Base-by-base conservation (phyloP, 2,797 vertebrate species). In the Cynodonichthys magdalenae region DNA sequence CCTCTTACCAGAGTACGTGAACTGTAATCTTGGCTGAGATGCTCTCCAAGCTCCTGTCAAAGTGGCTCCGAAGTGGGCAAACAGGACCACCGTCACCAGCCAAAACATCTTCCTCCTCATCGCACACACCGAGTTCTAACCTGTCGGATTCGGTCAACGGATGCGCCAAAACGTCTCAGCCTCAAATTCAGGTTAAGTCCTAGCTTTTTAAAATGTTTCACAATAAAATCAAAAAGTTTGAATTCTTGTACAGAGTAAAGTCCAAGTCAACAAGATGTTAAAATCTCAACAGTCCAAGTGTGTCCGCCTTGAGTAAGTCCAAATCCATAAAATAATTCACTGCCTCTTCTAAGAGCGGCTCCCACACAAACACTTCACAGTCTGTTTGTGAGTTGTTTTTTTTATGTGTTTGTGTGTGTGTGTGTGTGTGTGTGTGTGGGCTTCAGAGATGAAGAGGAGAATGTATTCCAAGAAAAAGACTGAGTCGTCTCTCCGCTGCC, bases 21-120 rank as follows among this genome's bases (percentile, higher is more conserved):
- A 92, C 88, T 93, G 92, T 28, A 94, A 89, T 55, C 93, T 88
- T 45, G 94, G 93, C 48, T 94, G 92, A 77, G 92, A 92, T 63
- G 93, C 80, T 89, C 82, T 92, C 93, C 93, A 93, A 4, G 91
- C 91, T 42, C 79, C 84, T 0, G 83, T 82, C 28, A 86, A 50
- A 69, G 66, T 74, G 69, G 67, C 41, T 54, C 71, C 81, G n/a
- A 93, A 66, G 75, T 79, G 85, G 79, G 66, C 69, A 0, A 89
- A 59, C 61, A 92, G 76, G 48, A 89, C 71, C 18, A 68, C 59
- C 29, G 70, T 81, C 60, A 85, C 48, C 15, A 52, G 69, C 75
- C 77, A 71, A 11, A 28, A 66, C 89, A 89, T 88, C 79, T 55
- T 83, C 66, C 66, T 79, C 60, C 42, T 67, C 49, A 48, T 71